Conservation (phyloP, 1,140 invertebrate species). For the Cylas formicarius region DNA sequence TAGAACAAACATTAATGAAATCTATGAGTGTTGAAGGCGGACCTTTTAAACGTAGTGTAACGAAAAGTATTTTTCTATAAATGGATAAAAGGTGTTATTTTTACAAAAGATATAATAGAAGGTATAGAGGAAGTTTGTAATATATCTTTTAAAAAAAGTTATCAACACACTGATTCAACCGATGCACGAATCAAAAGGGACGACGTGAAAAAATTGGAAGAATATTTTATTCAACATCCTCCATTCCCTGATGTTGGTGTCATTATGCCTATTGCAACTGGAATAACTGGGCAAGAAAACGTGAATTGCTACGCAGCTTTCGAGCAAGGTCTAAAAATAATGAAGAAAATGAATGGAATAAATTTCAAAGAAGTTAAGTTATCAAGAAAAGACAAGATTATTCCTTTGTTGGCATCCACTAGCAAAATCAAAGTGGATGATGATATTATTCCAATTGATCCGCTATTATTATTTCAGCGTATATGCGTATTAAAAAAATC, state of each 20-base stretch:
- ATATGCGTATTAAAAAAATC: conserved; percentile 5
- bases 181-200: background rate
- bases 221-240: conserved; percentile 18
- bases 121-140: conserved; percentile 1
- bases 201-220: conserved; percentile 19
- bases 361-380: conserved; percentile 24
- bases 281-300: conserved; percentile 21
- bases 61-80: conserved; percentile 5
- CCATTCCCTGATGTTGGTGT: too few species aligned
- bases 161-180: too few species aligned
- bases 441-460: conserved; percentile 1
- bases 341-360: conserved; percentile 23
- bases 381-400: conserved; percentile 24
- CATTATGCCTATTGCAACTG: conserved; percentile 25
- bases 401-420: conserved; percentile 23
- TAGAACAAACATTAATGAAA: conserved; percentile 18
- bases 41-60: conserved; percentile 14
- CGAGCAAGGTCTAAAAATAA: conserved; percentile 21
- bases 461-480: conserved; percentile 7
- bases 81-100: conserved; percentile 15
- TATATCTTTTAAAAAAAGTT: background rate
- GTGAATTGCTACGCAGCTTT: conserved; percentile 25
- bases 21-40: conserved; percentile 13
- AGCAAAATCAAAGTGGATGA: conserved; percentile 26
- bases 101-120: conserved; percentile 11